Evolutionary conservation across 1,140 invertebrate species (phyloP).

Genomic region (Drosophila sp.): DNA sequence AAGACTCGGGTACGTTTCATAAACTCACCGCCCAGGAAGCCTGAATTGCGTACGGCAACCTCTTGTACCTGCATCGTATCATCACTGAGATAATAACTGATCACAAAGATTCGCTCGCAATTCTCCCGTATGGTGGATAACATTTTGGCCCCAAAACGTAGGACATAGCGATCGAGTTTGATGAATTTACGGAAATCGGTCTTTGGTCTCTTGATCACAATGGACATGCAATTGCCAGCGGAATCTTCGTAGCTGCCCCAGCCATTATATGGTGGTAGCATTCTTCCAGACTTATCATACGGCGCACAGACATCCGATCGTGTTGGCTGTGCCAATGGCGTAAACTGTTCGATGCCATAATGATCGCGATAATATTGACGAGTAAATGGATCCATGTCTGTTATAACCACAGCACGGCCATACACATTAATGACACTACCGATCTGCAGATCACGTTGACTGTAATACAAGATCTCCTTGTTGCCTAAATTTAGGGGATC

Average conservation of each 20-base stretch:
- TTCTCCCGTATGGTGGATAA: slow-evolving; percentile 90
- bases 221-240: slow-evolving; percentile 91
- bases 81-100: slow-evolving; percentile 92
- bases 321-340: slow-evolving; percentile 85
- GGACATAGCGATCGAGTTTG: slow-evolving; percentile 90
- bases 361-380: slow-evolving; percentile 92
- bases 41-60: slow-evolving; percentile 90
- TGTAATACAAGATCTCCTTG: slow-evolving; percentile 87
- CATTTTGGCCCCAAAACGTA: slow-evolving; percentile 92
- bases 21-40: slow-evolving; percentile 89
- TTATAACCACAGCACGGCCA: slow-evolving; percentile 91
- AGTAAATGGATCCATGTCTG: slow-evolving; percentile 92
- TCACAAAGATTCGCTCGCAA: slow-evolving; percentile 90
- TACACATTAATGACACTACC: slow-evolving; percentile 92
- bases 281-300: slow-evolving; percentile 82
- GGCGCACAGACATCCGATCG: slow-evolving; percentile 78
- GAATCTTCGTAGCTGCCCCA: slow-evolving; percentile 95
- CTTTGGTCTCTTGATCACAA: slow-evolving; percentile 90
- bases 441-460: slow-evolving; percentile 89
- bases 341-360: slow-evolving; percentile 87
- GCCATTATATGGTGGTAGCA: slow-evolving; percentile 94
- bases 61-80: slow-evolving; percentile 94
- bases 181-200: slow-evolving; percentile 93
- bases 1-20: slow-evolving; percentile 88
- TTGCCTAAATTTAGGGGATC: slow-evolving; percentile 86